A percentile compares a stretch with the other conserved stretches of the same genome.
Evolutionary conservation across 35 echinoderm and acorn worm species (phyloP).

Genomic region (Ptychodera flava): DNA sequence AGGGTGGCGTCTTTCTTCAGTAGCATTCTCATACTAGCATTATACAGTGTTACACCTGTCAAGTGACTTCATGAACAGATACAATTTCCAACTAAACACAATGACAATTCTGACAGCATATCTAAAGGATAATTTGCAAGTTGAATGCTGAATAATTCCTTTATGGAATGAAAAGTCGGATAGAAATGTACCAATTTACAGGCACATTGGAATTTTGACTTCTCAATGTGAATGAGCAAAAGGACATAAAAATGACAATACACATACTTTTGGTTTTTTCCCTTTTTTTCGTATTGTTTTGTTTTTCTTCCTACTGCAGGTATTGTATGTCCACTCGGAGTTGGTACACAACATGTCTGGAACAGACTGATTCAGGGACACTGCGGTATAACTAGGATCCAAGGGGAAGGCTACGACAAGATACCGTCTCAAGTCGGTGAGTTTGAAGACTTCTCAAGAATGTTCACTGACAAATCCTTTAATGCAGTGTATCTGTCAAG

Average conservation of each 20-base stretch:
- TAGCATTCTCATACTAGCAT: too few relatives aligned
- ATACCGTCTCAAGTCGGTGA: slow-evolving; percentile 91
- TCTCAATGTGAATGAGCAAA: neutral
- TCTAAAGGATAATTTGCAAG: neutral
- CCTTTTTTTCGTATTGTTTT: neutral
- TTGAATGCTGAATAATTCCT: neutral
- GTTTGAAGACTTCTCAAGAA: too few relatives aligned
- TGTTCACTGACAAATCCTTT: too few relatives aligned
- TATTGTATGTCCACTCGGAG: slow-evolving; percentile 77
- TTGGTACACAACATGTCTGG: slow-evolving; percentile 68
- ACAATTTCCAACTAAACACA: too few relatives aligned
- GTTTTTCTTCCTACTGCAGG: slow-evolving; percentile 32
- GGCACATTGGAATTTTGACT: neutral
- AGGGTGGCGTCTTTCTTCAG: too few relatives aligned
- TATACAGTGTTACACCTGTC: too few relatives aligned
- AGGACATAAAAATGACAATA: too few relatives aligned
- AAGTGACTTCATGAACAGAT: too few relatives aligned
- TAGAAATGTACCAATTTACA: neutral
- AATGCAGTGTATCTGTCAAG: too few relatives aligned
- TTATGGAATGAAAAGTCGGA: neutral
- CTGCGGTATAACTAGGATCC: slow-evolving; percentile 36
- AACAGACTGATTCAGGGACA: slow-evolving; percentile 34
- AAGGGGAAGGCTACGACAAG: slow-evolving; percentile 54
- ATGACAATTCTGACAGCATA: too few relatives aligned
- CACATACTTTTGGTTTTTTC: neutral